Base-by-base conservation (phyloP, 2,797 vertebrate species). In the Lophius americanus region DNA sequence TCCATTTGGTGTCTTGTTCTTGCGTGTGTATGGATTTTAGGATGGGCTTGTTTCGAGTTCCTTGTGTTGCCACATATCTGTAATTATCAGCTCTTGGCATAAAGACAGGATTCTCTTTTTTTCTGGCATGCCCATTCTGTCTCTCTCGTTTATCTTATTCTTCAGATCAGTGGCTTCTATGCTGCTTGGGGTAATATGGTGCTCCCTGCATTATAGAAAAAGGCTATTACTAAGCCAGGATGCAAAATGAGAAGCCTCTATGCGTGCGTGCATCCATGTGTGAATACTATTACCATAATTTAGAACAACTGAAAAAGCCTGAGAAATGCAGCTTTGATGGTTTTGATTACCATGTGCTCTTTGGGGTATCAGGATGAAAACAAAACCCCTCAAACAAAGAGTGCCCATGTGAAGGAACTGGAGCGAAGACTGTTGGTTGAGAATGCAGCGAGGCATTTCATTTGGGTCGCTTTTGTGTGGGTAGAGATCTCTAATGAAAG, bases 321-420 rank as follows among this genome's bases (percentile, higher is more conserved):
- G 89, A 79, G 79, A 90, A 81, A 88, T 78, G 66, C 81, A 70
- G 83, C 81, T 84, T 84, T 85, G 83, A 87, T 94, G 94, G 91
- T 92, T 94, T 93, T 90, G 81, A 94, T 94, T 93, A 93, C 73
- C 81, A 77, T 87, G 82, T 87, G 78, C 81, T 91, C 86, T 88
- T 82, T 89, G 85, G 80, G 77, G 87, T 85, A 89, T 84, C 81
- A 78, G 76, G 70, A 64, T 78, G 67, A 67, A 82, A 73, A 71
- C 74, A 62, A 78, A 42, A 0, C 64, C 65, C n/a, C 59, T 69
- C 70, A 73, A 82, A 86, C 83, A 89, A 83, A 90, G 87, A 73
- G 68, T 73, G 66, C n/a, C 68, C 80, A 88, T 85, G 79, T 68
- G 59, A 81, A 86, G 73, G 78, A 85, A 84, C 49, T 88, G 70